phyloP scores from a whole-genome alignment of 2,888 invertebrate species.

The Alitta virens region DNA sequence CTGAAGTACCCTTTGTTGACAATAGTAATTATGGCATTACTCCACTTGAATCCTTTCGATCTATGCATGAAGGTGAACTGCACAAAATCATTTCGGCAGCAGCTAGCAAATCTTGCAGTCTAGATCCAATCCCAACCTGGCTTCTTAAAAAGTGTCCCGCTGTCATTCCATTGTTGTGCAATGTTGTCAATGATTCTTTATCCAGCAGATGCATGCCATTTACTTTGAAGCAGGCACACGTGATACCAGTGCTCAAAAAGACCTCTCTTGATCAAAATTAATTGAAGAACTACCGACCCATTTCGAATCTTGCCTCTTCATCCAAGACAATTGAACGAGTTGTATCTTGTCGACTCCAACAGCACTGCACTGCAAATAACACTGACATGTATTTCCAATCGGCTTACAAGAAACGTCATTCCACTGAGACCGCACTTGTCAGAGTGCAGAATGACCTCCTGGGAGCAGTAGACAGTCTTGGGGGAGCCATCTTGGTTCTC shows the following conservation, averaged over 20 bases:
- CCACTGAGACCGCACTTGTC: not conserved
- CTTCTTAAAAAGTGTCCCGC: not conserved
- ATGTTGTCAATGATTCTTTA: not conserved
- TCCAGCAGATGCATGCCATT: not conserved
- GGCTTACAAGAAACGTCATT: not conserved
- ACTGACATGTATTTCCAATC: not conserved
- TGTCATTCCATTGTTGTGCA: not conserved
- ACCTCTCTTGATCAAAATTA: not conserved
- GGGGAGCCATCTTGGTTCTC: not conserved
- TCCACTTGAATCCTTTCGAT: not conserved
- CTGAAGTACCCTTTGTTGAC: not conserved
- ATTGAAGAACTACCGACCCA: constrained; percentile 1
- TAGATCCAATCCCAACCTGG: not conserved
- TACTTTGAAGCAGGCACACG: not conserved
- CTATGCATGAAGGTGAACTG: not conserved
- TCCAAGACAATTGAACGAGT: not conserved
- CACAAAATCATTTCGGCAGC: not conserved
- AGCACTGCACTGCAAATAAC: not conserved
- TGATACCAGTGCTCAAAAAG: not conserved
- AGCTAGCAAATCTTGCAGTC: not conserved
- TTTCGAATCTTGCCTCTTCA: not conserved
- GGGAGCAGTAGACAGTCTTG: not conserved
- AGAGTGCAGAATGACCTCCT: not conserved
- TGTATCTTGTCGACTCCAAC: not conserved
- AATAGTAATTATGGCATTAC: not conserved